These are phyloP conservation scores for Clepsis dumicolana DNA, from an alignment of 2,888 invertebrate genomes.

Conservation along the genomic window DNA sequence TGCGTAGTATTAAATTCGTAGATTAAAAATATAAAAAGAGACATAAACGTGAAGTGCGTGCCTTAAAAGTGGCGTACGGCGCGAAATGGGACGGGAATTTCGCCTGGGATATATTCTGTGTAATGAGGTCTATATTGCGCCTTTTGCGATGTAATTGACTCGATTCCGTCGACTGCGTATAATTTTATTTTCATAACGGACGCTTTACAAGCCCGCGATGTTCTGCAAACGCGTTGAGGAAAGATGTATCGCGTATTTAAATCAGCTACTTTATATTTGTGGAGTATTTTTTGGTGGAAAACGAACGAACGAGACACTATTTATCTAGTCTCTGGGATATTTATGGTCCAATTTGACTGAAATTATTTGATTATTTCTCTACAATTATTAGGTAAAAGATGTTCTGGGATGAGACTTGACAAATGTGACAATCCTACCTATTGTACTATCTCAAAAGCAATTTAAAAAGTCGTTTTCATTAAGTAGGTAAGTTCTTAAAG, in stretches of 20 bases:
- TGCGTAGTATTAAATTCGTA: slow-evolving; percentile 74
- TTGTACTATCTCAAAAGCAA: too few species aligned
- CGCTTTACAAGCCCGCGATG: slow-evolving; percentile 35
- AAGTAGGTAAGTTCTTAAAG: too few species aligned
- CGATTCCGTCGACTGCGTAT: slow-evolving; percentile 55
- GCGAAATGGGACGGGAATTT: slow-evolving; percentile 61
- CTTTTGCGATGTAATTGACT: slow-evolving; percentile 64
- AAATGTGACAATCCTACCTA: too few species aligned
- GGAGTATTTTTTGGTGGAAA: slow-evolving; percentile 21
- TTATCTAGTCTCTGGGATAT: too few species aligned
- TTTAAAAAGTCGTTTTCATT: too few species aligned
- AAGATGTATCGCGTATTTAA: slow-evolving; percentile 34
- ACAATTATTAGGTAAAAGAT: too few species aligned
- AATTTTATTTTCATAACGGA: slow-evolving; percentile 44
- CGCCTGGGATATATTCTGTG: slow-evolving; percentile 60
- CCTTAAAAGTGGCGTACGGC: slow-evolving; percentile 66
- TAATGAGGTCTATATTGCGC: slow-evolving; percentile 68
- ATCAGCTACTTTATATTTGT: slow-evolving; percentile 28
- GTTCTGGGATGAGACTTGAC: too few species aligned
- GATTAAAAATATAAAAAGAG: slow-evolving; percentile 77
- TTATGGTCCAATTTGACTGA: too few species aligned
- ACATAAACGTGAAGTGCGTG: slow-evolving; percentile 74
- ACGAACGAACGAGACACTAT: too few species aligned
- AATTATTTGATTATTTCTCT: too few species aligned
- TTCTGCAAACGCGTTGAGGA: slow-evolving; percentile 18